These are phyloP conservation scores for Propithecus deckenii DNA, from an alignment of 2,797 vertebrate genomes.

Conservation along the genomic window DNA sequence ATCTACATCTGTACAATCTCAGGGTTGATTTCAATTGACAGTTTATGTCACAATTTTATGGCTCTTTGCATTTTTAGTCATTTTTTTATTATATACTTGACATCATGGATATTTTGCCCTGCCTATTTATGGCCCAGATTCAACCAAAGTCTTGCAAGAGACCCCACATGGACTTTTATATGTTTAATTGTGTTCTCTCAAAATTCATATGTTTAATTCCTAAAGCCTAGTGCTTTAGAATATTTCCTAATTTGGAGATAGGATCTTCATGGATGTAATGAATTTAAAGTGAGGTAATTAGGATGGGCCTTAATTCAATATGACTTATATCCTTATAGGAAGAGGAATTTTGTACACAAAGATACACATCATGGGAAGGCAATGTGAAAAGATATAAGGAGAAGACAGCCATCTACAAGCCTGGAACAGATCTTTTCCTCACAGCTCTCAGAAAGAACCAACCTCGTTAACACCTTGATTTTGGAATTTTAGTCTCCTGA, in stretches of 20 bases:
- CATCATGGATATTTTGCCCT: conserved; percentile 9
- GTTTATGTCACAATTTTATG: neutral
- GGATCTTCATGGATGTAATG: neutral
- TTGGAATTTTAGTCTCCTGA: neutral
- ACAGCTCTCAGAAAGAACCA: neutral
- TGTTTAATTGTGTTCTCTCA: neutral
- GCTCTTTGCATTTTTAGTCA: neutral
- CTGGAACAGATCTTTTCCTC: neutral
- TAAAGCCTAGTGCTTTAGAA: neutral
- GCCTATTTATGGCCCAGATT: neutral
- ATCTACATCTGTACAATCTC: conserved; percentile 7
- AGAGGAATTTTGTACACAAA: neutral
- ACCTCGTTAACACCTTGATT: neutral
- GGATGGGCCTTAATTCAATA: neutral
- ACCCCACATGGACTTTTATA: neutral
- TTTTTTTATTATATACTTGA: conserved; percentile 1
- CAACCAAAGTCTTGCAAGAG: neutral
- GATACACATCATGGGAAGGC: neutral
- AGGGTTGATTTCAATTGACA: neutral
- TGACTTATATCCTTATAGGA: neutral
- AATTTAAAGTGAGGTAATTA: conserved; percentile 4
- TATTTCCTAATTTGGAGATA: neutral
- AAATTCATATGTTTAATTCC: conserved; percentile 1
- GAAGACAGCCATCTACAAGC: neutral
- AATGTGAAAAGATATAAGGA: neutral